Evolutionary conservation across 2,797 vertebrate genomes (phyloP).

Genomic region (Takifugu rubripes): DNA sequence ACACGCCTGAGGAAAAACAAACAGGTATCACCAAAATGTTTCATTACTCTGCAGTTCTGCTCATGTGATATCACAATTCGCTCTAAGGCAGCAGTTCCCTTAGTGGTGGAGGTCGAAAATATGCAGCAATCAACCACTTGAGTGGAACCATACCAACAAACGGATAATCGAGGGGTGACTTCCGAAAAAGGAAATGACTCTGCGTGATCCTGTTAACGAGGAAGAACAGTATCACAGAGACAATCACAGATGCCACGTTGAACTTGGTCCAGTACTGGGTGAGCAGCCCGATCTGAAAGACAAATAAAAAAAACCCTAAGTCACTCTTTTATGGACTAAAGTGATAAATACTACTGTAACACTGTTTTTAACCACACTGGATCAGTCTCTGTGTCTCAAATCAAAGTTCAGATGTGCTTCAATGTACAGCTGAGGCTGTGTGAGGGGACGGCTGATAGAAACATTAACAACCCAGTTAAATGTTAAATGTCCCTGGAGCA

Average conservation of each 20-base stretch:
- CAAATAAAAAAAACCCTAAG: constrained; percentile 2
- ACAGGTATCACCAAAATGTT: constrained; percentile 1
- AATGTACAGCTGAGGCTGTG: no score
- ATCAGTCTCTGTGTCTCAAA: background rate
- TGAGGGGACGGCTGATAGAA: no score
- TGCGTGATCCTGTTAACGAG: constrained; percentile 76
- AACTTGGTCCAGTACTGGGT: constrained; percentile 82
- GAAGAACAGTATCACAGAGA: constrained; percentile 77
- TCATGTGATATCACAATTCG: constrained; percentile 2
- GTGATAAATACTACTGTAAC: background rate
- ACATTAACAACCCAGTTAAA: no score
- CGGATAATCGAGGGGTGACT: constrained; percentile 73
- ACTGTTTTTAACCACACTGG: background rate
- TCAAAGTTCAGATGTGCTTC: background rate
- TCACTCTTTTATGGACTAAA: background rate
- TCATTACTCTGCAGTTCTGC: background rate
- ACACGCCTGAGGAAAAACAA: constrained; percentile 69
- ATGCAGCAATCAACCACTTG: background rate
- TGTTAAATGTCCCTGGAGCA: no score
- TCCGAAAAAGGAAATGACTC: constrained; percentile 59
- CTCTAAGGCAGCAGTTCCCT: constrained; percentile 2
- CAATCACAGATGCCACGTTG: constrained; percentile 63
- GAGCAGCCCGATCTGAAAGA: constrained; percentile 76
- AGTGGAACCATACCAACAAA: constrained; percentile 77
- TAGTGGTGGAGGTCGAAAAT: constrained; percentile 3